Evolutionary conservation across 2,113 vertebrate species (phyloP).

Genomic region (Emydura subglobosa): DNA sequence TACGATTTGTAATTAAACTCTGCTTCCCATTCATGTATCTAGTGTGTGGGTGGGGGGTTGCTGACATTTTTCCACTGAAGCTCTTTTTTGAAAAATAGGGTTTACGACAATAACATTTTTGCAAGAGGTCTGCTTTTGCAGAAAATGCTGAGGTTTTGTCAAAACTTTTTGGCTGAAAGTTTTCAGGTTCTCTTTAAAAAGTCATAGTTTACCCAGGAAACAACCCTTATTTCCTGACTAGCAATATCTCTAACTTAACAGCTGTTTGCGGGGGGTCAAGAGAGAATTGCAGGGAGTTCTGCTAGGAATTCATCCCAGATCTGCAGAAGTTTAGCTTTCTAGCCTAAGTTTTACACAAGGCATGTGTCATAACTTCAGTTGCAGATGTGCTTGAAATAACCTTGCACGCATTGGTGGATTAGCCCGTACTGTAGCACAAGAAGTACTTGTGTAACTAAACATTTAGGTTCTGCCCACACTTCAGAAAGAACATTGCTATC

Average conservation of each 20-base stretch:
- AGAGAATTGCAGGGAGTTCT: neutral
- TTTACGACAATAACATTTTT: neutral
- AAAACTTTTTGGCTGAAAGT: neutral
- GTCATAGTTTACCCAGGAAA: neutral
- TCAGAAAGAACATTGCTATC: neutral
- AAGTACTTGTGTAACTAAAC: neutral
- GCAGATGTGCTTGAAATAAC: neutral
- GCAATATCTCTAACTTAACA: neutral
- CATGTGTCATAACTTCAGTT: neutral
- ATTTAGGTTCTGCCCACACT: neutral
- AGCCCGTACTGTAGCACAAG: neutral
- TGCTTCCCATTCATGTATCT: neutral
- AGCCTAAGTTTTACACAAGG: neutral
- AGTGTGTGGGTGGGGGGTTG: no score
- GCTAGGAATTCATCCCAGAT: neutral
- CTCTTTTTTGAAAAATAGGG: neutral
- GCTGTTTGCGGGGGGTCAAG: neutral
- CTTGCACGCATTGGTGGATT: neutral
- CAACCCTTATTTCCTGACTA: neutral
- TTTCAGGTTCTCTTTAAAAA: neutral
- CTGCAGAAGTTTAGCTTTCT: neutral
- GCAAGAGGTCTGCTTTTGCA: neutral
- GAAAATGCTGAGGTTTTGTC: neutral
- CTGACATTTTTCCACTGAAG: neutral
- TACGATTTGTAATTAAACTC: neutral